Evolutionary conservation across 2,113 vertebrate species (phyloP).

Genomic region (Herpailurus yagouaroundi): DNA sequence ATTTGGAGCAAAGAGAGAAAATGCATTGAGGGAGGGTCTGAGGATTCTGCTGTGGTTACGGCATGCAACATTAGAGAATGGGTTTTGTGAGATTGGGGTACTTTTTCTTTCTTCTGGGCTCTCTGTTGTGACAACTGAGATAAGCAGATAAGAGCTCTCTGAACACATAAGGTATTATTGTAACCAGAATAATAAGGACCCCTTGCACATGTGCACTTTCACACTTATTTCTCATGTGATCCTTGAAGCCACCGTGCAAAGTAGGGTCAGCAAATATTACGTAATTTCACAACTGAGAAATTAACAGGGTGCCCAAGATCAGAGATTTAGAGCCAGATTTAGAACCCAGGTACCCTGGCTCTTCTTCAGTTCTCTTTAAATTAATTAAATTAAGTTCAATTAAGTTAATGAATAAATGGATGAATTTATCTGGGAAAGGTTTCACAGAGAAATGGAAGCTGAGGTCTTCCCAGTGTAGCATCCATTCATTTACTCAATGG

Average conservation of each 20-base stretch:
- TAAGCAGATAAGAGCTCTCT: neutral
- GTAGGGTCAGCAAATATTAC: neutral
- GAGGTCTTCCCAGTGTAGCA: neutral
- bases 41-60: neutral
- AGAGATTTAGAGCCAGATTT: neutral
- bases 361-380: neutral
- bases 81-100: neutral
- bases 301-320: neutral
- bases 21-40: neutral
- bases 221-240: neutral
- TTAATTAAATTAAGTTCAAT: neutral
- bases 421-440: neutral
- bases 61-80: neutral
- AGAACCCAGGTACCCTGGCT: neutral
- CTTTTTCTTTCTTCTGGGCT: slow-evolving; percentile 1
- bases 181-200: neutral
- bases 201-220: neutral
- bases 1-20: neutral
- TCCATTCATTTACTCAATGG: neutral
- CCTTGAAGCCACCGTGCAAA: neutral
- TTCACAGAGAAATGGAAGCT: neutral
- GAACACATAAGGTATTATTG: neutral
- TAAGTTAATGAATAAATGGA: neutral
- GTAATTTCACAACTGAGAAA: neutral
- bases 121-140: slow-evolving; percentile 6